These are phyloP conservation scores for Nipponacmea schrenckii DNA, from an alignment of 2,888 invertebrate genomes.

Conservation along the genomic window DNA sequence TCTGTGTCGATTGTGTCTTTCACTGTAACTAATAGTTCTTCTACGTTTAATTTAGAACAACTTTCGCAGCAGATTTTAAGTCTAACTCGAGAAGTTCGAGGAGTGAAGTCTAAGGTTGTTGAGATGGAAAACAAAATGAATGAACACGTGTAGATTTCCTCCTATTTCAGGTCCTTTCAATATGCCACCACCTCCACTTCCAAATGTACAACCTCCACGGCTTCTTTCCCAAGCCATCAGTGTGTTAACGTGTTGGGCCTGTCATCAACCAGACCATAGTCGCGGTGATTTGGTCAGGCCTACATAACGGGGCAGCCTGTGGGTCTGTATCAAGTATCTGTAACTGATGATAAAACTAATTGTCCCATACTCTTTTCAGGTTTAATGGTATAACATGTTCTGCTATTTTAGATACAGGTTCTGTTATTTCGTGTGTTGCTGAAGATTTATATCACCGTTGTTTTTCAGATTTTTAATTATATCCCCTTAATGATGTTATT, in stretches of 20 bases:
- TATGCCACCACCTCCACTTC: too few species aligned
- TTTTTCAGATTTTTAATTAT: not conserved
- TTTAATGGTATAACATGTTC: not conserved
- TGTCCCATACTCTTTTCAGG: constrained; percentile 2
- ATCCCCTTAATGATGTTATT: not conserved
- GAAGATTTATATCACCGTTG: not conserved
- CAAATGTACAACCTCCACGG: too few species aligned
- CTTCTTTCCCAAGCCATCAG: too few species aligned
- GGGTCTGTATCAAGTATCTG: not conserved
- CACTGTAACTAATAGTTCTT: too few species aligned
- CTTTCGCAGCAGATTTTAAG: not conserved
- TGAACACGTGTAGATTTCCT: too few species aligned
- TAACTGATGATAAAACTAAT: not conserved
- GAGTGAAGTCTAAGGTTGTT: not conserved
- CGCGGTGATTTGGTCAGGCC: not conserved
- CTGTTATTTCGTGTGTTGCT: not conserved
- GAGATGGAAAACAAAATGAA: not conserved
- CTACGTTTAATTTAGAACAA: not conserved
- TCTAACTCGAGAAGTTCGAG: not conserved
- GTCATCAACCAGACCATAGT: not conserved
- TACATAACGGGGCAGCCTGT: constrained; percentile 1
- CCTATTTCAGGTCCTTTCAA: too few species aligned
- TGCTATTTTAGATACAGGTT: not conserved
- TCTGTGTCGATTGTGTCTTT: too few species aligned
- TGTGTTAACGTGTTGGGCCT: not conserved